Evolutionary conservation across 2,113 vertebrate genomes (phyloP), one percentile per base, ranked within the genome.

Genomic region (Lampris incognitus): DNA sequence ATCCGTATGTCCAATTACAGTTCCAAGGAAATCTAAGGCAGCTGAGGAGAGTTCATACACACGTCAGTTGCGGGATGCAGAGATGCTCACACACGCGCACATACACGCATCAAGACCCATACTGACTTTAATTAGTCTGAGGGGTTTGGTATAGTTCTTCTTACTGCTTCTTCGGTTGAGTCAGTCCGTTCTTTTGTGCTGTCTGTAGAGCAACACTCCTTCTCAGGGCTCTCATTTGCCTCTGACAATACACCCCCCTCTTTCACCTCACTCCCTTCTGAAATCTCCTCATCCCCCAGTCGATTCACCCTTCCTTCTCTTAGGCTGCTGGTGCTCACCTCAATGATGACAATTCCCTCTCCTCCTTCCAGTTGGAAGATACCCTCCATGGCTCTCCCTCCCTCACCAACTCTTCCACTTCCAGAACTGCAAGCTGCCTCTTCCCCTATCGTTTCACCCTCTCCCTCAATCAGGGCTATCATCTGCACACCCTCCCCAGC

Each of bases 291-390:
- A 0, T 87, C 87, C 52, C 81, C 87, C 48, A 68, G 80, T 66
- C 82, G 76, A 51, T 93, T 89, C 52, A 87, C 60, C 50, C 81
- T 69, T n/a, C 86, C 90, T 2, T 94, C 93, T 64, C 89, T 89
- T 52, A 95, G 68, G 63, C 90, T 88, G 62, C 94, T 94, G 58
- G 94, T 94, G 85, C 93, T 95, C 37, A 95, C 94, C 78, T 95
- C 94, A 44, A 95, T 95, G 69, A 95, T 95, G 38, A 95, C 94
- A 39, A 95, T 95, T 66, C 92, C 93, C 68, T 94, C 92, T 9
- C 93, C 94, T n/a, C 91, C 91, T 70, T 92, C 91, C 58, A 95
- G 74, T 79, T 93, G 93, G 79, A 93, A 94, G 65, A 95, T 91
- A 52, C 89, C 74, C 39, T 92, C 93, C 93, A 94, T 92, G 40